phyloP scores from a whole-genome alignment of 2,113 vertebrate species.

The Otocyon megalotis region DNA sequence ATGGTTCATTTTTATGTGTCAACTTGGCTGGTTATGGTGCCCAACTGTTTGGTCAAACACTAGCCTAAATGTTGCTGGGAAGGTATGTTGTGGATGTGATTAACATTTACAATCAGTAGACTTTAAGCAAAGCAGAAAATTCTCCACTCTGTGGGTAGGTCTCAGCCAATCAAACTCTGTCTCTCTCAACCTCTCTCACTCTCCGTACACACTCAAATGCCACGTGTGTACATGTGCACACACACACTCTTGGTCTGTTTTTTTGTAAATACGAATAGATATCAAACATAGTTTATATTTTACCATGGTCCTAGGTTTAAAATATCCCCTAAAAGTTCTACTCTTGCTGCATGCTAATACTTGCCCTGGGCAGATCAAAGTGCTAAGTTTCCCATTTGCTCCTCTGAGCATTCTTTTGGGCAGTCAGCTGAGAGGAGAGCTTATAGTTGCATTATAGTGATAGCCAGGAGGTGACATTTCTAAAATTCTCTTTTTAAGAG shows the following conservation, averaged over 20 bases:
- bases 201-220: not conserved
- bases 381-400: not conserved
- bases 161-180: not conserved
- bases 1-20: not conserved
- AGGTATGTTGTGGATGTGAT: not conserved
- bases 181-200: not conserved
- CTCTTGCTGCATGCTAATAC: not conserved
- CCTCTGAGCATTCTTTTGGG: not conserved
- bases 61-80: not conserved
- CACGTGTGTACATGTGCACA: not conserved
- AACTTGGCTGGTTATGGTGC: not conserved
- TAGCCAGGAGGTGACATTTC: conserved; percentile 3
- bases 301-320: conserved; percentile 7
- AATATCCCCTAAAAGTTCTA: not conserved
- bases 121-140: conserved; percentile 19
- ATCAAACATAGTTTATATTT: conserved; percentile 10
- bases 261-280: not conserved
- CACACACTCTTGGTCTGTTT: not conserved
- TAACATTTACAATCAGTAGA: not conserved
- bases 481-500: conserved; percentile 8
- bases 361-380: not conserved
- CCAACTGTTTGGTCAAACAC: not conserved
- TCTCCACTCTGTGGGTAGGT: not conserved
- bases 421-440: conserved; percentile 4
- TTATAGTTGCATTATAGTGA: not conserved